Base-by-base conservation (phyloP, 2,888 invertebrate species). In the Coelopa pilipes region DNA sequence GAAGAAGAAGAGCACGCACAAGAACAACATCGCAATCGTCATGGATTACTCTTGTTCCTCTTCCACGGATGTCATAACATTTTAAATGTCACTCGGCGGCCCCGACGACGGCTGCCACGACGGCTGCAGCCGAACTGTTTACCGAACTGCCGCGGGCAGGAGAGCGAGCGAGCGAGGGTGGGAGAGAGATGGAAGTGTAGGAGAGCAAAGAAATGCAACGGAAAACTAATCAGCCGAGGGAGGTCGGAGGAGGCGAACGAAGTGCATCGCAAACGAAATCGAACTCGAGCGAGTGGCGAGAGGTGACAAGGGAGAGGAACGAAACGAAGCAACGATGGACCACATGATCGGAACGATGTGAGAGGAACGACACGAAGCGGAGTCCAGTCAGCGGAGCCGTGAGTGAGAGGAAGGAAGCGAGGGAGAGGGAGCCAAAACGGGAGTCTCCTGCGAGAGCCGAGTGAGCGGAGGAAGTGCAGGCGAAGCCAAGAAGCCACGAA, bases 41-140 rank as follows among this genome's bases (percentile, higher is more conserved):
- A 47, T 45, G 5, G 47, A 49, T 47, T 47, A 17, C 12, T 46
- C 17, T 45, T 12, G 11, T 63, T 63, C 5, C 46, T 49, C 21
- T 19, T 55, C 50, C 65, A 59, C 59, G 65, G 63, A 69, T 75
- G 72, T 70, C 72, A 66, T 69, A 74, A 74, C 65, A 74, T 50
- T 50, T 50, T 50, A 66, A 47, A 47, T 70, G 68, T 60, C 57
- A 74, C 59, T 55, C 59, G n/a, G 50, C 13, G 13, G 21, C 34
- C 17, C 19, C 59, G 66, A 62, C 50, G 70, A 19, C 34, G n/a
- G 19, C 57, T 13, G 65, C 57, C 19, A 12, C 70, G 45, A 62
- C 62, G 50, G 34, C 62, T 62, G 50, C 60, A 62, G 24, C 24
- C 45, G 34, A 71, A 71, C 63, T 71, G 70, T 71, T 71, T 62